These are phyloP conservation scores for Eulemur rubriventer DNA, from an alignment of 2,797 vertebrate genomes.

Conservation along the genomic window DNA sequence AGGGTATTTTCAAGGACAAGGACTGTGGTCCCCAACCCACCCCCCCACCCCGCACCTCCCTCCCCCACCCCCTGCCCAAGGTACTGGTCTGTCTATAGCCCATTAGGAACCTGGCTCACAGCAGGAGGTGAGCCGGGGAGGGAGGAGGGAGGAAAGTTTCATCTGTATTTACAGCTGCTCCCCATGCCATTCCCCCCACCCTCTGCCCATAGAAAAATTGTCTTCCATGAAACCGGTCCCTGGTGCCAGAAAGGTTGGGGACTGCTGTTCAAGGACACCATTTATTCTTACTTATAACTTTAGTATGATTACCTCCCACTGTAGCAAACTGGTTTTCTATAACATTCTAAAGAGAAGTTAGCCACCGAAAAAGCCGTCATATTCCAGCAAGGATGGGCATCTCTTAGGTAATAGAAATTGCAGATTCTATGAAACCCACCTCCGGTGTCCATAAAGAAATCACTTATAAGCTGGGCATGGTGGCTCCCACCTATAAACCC, in stretches of 20 bases:
- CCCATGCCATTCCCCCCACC: too few species aligned
- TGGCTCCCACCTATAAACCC: neutral
- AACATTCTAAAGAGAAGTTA: neutral
- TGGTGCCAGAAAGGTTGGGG: too few species aligned
- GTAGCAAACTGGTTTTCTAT: neutral
- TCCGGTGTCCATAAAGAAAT: neutral
- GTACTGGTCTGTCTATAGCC: too few species aligned
- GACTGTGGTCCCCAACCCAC: too few species aligned
- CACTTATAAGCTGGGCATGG: neutral
- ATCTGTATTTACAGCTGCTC: too few species aligned
- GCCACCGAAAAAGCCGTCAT: neutral
- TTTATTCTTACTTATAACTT: conserved; percentile 39
- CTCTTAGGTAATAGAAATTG: neutral
- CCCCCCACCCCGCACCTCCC: too few species aligned
- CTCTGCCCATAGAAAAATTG: too few species aligned
- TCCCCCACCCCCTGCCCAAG: too few species aligned
- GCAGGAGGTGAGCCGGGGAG: too few species aligned
- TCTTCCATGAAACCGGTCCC: too few species aligned
- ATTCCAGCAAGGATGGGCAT: neutral
- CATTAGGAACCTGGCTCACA: too few species aligned
- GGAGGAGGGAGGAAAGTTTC: too few species aligned
- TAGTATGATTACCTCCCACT: neutral
- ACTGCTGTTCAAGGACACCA: neutral
- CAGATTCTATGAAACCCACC: neutral
- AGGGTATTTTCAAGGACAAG: neutral